phyloP scores from a whole-genome alignment of 2,797 vertebrate genomes.

The Erithacus rubecula region DNA sequence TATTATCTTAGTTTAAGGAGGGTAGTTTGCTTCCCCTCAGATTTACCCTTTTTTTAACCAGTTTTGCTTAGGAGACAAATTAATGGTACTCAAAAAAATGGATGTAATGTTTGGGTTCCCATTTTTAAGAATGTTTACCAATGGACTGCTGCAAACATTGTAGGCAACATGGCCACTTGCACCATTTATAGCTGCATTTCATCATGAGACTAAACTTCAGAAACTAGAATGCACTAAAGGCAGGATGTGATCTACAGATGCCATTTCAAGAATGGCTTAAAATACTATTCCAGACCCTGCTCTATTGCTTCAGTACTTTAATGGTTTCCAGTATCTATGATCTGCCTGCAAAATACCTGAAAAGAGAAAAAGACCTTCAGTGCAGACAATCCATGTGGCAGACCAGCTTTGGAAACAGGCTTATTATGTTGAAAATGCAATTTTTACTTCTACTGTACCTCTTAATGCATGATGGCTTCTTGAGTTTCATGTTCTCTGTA shows the following conservation, averaged over 20 bases:
- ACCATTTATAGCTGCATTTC: not conserved
- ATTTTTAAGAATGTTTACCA: not conserved
- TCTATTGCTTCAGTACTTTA: conserved; percentile 32
- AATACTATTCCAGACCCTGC: conserved; percentile 7
- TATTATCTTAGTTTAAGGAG: not conserved
- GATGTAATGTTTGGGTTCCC: not conserved
- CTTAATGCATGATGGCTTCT: not conserved
- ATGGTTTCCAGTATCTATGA: not conserved
- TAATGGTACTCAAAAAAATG: not conserved
- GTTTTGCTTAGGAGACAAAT: not conserved
- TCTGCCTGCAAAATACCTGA: not conserved
- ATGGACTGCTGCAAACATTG: not conserved
- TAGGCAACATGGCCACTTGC: not conserved
- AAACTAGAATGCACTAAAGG: not conserved
- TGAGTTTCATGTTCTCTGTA: not conserved
- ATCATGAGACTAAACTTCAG: not conserved
- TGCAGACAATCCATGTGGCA: not conserved
- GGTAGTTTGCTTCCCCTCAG: not conserved
- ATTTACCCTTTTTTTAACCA: not conserved
- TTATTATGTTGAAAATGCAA: not conserved
- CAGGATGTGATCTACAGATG: not conserved
- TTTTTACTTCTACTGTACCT: not conserved
- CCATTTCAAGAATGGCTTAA: not conserved
- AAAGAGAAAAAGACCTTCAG: not conserved
- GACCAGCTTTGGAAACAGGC: not conserved